Conservation (phyloP, 2,113 vertebrate species). For the Mastomys natalensis region DNA sequence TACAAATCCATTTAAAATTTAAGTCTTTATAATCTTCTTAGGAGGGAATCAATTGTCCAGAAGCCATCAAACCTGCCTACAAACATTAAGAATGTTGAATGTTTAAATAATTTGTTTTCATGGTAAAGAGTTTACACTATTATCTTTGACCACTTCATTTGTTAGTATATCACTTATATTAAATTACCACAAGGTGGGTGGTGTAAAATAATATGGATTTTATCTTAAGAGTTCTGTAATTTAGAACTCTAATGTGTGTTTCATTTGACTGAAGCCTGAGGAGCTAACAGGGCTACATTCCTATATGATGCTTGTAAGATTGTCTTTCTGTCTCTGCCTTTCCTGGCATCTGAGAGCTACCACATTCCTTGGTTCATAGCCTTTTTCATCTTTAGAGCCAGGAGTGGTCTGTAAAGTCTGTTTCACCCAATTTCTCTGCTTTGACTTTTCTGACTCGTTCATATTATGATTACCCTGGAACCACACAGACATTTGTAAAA, state of each 20-base stretch:
- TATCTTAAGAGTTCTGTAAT: neutral
- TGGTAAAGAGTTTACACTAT: neutral
- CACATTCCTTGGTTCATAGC: neutral
- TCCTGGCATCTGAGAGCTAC: neutral
- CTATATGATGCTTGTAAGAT: neutral
- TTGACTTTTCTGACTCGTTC: neutral
- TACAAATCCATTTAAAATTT: neutral
- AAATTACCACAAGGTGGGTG: neutral
- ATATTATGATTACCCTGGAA: neutral
- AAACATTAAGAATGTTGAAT: neutral
- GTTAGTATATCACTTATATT: neutral
- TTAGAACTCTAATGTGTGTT: neutral
- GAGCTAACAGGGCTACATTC: neutral
- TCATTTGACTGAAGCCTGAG: neutral
- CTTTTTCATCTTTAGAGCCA: neutral
- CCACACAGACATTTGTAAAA: neutral
- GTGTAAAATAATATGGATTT: neutral
- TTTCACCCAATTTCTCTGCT: neutral
- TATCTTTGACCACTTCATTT: neutral
- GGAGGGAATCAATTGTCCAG: neutral
- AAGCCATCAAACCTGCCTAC: neutral
- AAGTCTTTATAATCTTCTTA: neutral
- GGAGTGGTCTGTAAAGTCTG: neutral
- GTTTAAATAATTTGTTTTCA: slow-evolving; percentile 21
- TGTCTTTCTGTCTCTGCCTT: neutral